phyloP scores from a whole-genome alignment of 2,797 vertebrate species.

The Tenualosa ilisha region DNA sequence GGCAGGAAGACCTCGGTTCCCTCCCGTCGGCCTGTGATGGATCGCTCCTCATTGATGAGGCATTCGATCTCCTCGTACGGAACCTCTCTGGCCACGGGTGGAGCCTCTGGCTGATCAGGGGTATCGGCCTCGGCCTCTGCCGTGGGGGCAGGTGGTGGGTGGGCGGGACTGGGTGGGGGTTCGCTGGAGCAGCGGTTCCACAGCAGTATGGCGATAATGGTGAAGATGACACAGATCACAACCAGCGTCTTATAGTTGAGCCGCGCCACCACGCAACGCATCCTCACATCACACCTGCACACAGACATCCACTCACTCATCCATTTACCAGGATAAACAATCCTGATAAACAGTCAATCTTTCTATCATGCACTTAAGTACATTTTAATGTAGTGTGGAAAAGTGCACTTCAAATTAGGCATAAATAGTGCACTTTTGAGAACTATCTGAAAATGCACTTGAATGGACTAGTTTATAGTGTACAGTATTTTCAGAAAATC shows the following conservation, averaged over 20 bases:
- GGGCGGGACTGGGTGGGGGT: slow-evolving; percentile 57
- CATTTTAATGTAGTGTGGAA: too few species aligned
- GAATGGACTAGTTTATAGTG: too few species aligned
- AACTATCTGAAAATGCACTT: too few species aligned
- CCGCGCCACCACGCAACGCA: slow-evolving; percentile 86
- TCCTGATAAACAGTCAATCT: too few species aligned
- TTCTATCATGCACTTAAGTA: too few species aligned
- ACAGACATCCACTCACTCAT: background rate
- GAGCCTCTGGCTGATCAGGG: slow-evolving; percentile 69
- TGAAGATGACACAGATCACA: slow-evolving; percentile 79
- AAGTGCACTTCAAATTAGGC: too few species aligned
- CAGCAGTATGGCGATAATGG: slow-evolving; percentile 77
- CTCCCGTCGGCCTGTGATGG: slow-evolving; percentile 78
- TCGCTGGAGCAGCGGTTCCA: slow-evolving; percentile 82
- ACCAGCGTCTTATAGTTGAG: slow-evolving; percentile 86
- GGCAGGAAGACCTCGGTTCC: slow-evolving; percentile 83
- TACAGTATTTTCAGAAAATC: too few species aligned
- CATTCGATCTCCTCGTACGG: slow-evolving; percentile 86
- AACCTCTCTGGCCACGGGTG: slow-evolving; percentile 70
- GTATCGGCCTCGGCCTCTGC: slow-evolving; percentile 48
- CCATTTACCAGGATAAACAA: too few species aligned
- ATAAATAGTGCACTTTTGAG: too few species aligned
- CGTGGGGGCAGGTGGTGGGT: slow-evolving; percentile 55
- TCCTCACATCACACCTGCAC: slow-evolving; percentile 74
- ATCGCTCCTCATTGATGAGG: slow-evolving; percentile 83